Percentiles rank a stretch among this genome's conserved stretches.
phyloP scores from a whole-genome alignment of 2,113 vertebrate species.

The Xenus cinereus region DNA sequence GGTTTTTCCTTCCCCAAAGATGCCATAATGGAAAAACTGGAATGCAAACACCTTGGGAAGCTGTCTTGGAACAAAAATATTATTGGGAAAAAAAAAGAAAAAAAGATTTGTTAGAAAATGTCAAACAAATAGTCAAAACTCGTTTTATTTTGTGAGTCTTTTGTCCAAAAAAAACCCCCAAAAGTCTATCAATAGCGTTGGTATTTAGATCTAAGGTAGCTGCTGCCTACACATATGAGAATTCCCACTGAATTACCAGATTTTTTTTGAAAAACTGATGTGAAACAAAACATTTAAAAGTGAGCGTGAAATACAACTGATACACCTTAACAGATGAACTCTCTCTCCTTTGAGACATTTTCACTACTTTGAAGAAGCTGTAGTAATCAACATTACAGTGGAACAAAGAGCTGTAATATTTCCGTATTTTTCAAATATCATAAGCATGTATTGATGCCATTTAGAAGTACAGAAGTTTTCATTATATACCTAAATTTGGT shows the following conservation, averaged over 20 bases:
- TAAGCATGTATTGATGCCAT: neutral
- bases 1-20: neutral
- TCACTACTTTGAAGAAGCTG: neutral
- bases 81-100: neutral
- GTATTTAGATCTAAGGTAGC: neutral
- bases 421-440: neutral
- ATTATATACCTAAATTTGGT: neutral
- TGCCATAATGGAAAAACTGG: neutral
- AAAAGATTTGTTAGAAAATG: neutral
- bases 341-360: neutral
- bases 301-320: neutral
- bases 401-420: neutral
- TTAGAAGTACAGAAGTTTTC: neutral
- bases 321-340: neutral
- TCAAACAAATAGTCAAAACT: neutral
- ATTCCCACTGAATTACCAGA: neutral
- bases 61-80: neutral
- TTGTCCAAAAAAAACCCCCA: neutral
- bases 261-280: neutral
- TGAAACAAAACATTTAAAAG: neutral
- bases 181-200: neutral
- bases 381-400: neutral
- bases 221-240: neutral
- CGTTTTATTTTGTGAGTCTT: neutral
- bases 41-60: neutral